Base-by-base conservation (phyloP, 2,888 invertebrate genomes). In the Synergus umbraculus region DNA sequence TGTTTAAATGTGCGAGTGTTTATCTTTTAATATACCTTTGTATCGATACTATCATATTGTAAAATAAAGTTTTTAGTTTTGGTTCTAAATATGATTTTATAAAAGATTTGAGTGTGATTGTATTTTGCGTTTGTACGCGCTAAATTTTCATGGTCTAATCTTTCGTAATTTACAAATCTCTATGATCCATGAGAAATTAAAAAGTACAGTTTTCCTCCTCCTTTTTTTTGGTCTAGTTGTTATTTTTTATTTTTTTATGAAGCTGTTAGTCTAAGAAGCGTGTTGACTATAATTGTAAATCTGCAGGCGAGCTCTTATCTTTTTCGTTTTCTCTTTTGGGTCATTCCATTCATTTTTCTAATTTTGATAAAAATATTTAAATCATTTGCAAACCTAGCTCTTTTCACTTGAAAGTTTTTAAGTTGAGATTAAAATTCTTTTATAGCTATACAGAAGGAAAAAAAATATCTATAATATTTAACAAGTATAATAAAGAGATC, bases 21-120 rank as follows among this genome's bases (percentile, higher is more conserved):
- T 81, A 85, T 84, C 83, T 88, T 86, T 85, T 85, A 87, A 87
- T 81, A 81, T 84, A 84, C 78, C 84, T 87, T 88, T 86, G 85
- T 86, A 85, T 83, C 81, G 83, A 85, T 83, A 84, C 79, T 80
- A 79, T 80, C 83, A 78, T 65, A 81, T 78, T 84, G 82, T 83
- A 83, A 83, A 84, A 83, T 83, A 84, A 81, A 84, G 78, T 83
- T 83, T 80, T 82, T 81, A 82, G 78, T 80, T 84, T 83, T 83
- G 82, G 81, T 82, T 83, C 81, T 81, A 81, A 76, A 77, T 63
- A 81, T 73, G 54, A 37, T 73, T 73, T 73, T 22, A n/a, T 73
- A 44, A 44, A 67, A 44, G 10, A 37, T 37, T 73, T 29, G 4
- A 54, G 46, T 10, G 54, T 54, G 54, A 73, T 10, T 54, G 37